phyloP scores from a whole-genome alignment of 2,888 invertebrate species.

The Lamproptera curius region DNA sequence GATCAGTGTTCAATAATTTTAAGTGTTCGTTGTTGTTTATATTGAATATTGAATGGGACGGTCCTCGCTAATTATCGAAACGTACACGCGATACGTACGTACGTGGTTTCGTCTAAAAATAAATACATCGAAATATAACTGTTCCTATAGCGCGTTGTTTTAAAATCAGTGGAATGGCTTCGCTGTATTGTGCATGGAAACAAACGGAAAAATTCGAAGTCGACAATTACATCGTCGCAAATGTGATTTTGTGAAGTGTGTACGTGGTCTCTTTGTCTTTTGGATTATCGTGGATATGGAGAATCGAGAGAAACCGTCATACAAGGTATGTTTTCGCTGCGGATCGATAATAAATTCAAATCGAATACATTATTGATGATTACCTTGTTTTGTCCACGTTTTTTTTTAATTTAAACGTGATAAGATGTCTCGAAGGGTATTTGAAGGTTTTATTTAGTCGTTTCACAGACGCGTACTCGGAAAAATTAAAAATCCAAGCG shows the following conservation, averaged over 20 bases:
- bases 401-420: too few species aligned
- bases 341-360: too few species aligned
- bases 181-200: slow-evolving; percentile 43
- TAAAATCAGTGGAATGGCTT: slow-evolving; percentile 58
- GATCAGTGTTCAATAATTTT: neutral
- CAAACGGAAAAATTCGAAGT: too few species aligned
- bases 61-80: slow-evolving; percentile 4
- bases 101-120: slow-evolving; percentile 41
- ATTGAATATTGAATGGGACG: neutral
- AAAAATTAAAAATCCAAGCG: slow-evolving; percentile 1
- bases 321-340: slow-evolving; percentile 54
- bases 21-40: slow-evolving; percentile 4
- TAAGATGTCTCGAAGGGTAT: neutral
- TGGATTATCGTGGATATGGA: slow-evolving; percentile 59
- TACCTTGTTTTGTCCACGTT: too few species aligned
- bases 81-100: slow-evolving; percentile 3
- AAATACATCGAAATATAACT: slow-evolving; percentile 44
- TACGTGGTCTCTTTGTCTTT: slow-evolving; percentile 43
- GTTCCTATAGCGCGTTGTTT: slow-evolving; percentile 35
- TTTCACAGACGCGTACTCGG: neutral
- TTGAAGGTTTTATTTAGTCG: neutral
- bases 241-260: slow-evolving; percentile 38
- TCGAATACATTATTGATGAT: too few species aligned
- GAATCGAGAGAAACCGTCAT: slow-evolving; percentile 67
- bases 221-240: slow-evolving; percentile 24